These are phyloP conservation scores for Chirona hameri DNA, from an alignment of 2,888 invertebrate species.

Conservation along the genomic window DNA sequence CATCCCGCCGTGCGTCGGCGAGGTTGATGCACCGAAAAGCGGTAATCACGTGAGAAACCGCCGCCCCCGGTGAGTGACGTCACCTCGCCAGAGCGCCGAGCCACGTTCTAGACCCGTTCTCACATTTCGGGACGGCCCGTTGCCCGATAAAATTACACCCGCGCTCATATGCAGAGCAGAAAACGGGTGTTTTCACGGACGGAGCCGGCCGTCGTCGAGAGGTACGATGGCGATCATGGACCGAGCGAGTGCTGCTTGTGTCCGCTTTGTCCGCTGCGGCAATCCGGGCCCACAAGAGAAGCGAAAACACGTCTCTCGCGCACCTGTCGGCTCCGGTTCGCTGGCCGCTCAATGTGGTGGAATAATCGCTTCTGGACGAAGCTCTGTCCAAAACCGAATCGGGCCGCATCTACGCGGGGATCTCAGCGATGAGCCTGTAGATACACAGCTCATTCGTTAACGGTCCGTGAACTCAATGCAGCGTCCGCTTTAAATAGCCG, in stretches of 20 bases:
- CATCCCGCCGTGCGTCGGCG: neutral
- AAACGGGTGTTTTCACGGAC: neutral
- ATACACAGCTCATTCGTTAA: no score
- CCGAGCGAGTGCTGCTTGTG: neutral
- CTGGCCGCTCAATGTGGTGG: neutral
- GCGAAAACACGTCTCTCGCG: neutral
- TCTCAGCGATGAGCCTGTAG: neutral
- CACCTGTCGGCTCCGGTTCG: neutral
- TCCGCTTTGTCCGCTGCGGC: neutral
- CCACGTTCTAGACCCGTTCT: neutral
- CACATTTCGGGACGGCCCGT: neutral
- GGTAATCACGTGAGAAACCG: neutral
- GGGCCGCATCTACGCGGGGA: neutral
- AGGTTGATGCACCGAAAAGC: conserved; percentile 3
- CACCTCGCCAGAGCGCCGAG: neutral
- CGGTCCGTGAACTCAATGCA: no score
- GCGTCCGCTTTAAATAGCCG: no score
- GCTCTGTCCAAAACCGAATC: neutral
- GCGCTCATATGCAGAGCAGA: neutral
- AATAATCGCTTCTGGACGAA: neutral
- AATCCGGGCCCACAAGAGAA: neutral
- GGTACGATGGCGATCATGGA: neutral
- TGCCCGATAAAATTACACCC: neutral
- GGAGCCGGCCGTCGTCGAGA: neutral
- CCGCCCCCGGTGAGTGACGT: neutral